Conservation (phyloP, 2,797 vertebrate genomes). For the Gambelia wislizenii region DNA sequence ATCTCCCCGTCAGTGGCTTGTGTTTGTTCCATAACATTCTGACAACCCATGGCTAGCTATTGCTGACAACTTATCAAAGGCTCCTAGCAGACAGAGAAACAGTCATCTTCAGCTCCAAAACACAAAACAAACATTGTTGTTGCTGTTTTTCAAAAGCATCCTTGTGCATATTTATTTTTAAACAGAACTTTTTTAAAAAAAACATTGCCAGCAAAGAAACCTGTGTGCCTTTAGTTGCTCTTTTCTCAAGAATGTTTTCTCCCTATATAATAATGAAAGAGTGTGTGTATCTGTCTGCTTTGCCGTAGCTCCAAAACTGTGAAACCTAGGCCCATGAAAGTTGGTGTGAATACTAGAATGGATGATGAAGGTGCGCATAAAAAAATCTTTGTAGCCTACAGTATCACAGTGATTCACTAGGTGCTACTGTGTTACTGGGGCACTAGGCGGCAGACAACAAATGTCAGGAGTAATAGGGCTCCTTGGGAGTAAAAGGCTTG, state of each 20-base stretch:
- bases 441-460: too few relatives aligned
- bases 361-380: too few relatives aligned
- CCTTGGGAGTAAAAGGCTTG: too few relatives aligned
- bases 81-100: constrained; percentile 22
- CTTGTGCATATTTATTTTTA: not conserved
- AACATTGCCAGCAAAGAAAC: not conserved
- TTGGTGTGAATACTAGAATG: too few relatives aligned
- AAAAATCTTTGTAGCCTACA: too few relatives aligned
- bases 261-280: too few relatives aligned
- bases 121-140: not conserved
- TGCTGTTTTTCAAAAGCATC: not conserved
- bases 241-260: not conserved
- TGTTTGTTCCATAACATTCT: constrained; percentile 45
- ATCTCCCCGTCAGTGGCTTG: constrained; percentile 35
- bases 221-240: not conserved
- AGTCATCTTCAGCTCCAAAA: constrained; percentile 24
- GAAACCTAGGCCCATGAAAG: too few relatives aligned
- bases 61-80: constrained; percentile 43
- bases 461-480: too few relatives aligned
- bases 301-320: too few relatives aligned
- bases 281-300: not conserved
- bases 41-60: not conserved
- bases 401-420: too few relatives aligned
- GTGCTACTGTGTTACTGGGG: too few relatives aligned
- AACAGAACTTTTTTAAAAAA: not conserved